Base-by-base conservation (phyloP, 2,113 vertebrate genomes). In the Hypanus sabinus region DNA sequence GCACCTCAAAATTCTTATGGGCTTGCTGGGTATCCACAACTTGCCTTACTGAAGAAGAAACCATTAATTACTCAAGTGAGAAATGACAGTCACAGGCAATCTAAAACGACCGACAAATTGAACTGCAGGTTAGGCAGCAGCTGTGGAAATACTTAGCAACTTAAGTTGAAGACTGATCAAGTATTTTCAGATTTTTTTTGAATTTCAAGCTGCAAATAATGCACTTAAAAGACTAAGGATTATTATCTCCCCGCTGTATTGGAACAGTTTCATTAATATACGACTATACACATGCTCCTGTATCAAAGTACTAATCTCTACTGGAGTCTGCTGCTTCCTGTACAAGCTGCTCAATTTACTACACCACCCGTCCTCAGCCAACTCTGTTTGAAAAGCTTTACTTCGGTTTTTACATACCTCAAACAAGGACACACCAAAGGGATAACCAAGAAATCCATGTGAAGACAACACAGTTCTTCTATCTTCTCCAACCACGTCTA, bases 401-500 rank as follows among this genome's bases (percentile, higher is more conserved):
- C 55, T 30, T 87, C 10, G 5, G 55, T 14, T 76, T 76, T 33
- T 79, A 79, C 27, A 27, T 73, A 93, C 91, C 91, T 93, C 91
- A 73, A 73, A 93, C 20, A 75, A 14, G 12, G 91, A 71, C 11
- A 93, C 24, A 73, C 68, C 91, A 93, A 46, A 93, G 30, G 91
- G 68, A 93, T 93, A 70, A 75, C 38, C 91, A 55, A 93, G 91
- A 30, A 27, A 93, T 73, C 65, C 57, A 9, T 30, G 68, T 10
- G 91, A 93, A 70, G 70, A 73, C 27, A 93, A 36, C 20, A 73
- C 91, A 93, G 70, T 93, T 93, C 60, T 90, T 90, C 91, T 73
- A 93, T 46, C 20, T 12, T 93, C 33, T 46, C 91, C 91, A 73
- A 24, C 27, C 24, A 75, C 0, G 16, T 55, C 22, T 24, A 93